Base-by-base conservation (phyloP, 2,888 invertebrate genomes). In the Diplolepis rosae region DNA sequence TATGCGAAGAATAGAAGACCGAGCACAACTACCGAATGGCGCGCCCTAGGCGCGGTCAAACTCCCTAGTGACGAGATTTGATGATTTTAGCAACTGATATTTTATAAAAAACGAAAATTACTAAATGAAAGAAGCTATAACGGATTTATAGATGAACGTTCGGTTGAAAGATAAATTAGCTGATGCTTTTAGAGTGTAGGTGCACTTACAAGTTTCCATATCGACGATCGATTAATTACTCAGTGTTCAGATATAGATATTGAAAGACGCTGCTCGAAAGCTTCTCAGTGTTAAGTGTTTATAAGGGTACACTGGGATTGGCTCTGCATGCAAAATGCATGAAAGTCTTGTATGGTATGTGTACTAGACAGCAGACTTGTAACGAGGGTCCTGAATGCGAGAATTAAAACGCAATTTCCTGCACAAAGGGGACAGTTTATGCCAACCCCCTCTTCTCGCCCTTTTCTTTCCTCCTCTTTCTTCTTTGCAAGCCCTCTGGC, bases 351-450 rank as follows among this genome's bases (percentile, higher is more conserved):
- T 67, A 65, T 78, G 78, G 76, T 75, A 74, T 79, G 82, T 84
- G 80, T 79, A 81, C 80, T 79, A 78, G 78, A 75, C 76, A 69
- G 73, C 72, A 73, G 77, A 73, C 78, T 80, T 80, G 80, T 80
- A 83, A 79, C 79, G 77, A 45, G 80, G 81, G 82, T 76, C 78
- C 81, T 86, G 87, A 87, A 87, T 85, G 84, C 83, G 82, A 80
- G 86, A 88, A 88, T 88, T 88, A 88, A 88, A 88, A 88, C 87
- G 88, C 88, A 87, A 88, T 88, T 88, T 86, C 82, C 84, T 81
- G 79, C 81, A 88, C 88, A 88, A 88, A 88, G 85, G 85, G 83
- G 85, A 85, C 85, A 86, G 87, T 87, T 88, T 87, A 86, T 83
- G 83, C 85, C 80, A 75, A 81, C 66, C 71, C 69, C 67, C 70